Evolutionary conservation across 1,140 invertebrate species (phyloP), one percentile per base, ranked within the genome.

Genomic region (Ooceraea biroi): DNA sequence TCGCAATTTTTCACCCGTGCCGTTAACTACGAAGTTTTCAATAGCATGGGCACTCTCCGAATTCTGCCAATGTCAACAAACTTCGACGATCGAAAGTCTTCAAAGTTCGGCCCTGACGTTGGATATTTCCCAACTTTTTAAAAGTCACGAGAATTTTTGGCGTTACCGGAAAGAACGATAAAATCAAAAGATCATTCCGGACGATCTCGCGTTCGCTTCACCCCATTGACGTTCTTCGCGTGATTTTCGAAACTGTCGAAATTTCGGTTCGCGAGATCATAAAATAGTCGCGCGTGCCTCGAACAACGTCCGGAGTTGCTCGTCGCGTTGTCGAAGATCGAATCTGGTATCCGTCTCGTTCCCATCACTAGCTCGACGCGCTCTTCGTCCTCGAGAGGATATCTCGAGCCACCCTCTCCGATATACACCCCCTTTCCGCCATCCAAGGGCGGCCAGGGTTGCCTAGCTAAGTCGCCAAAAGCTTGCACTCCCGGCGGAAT

Each of bases 381-480:
- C 27, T 65, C 46, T 41, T 44, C 85, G 44, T 77, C 52, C 86
- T 76, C 55, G 22, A 66, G 76, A 76, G 86, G 74, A 50, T 87
- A 73, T 69, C 85, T 41, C 55, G 8, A 36, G 48, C 85, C 86
- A 60, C 58, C 66, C 41, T 71, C 66, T 30, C 69, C 80, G 25
- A n/a, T 60, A 61, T 22, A 55, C 82, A 19, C 48, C 36, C 60
- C 36, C 83, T 48, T 78, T 27, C n/a, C 58, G 63, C 84, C 72
- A 76, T 50, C 71, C 85, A 69, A 85, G 76, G 74, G 73, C 76
- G 78, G 48, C 60, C 85, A 68, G 61, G 82, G 82, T 74, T 74
- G 85, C 80, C 87, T 83, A 41, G 76, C 83, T 88, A 88, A 89
- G 88, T 89, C 88, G 84, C 87, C 88, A 86, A 89, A 89, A 89